A percentile compares a stretch with the other conserved stretches of the same genome.
Conservation (phyloP, 2,888 invertebrate genomes). For the Ganaspis brasiliensis region DNA sequence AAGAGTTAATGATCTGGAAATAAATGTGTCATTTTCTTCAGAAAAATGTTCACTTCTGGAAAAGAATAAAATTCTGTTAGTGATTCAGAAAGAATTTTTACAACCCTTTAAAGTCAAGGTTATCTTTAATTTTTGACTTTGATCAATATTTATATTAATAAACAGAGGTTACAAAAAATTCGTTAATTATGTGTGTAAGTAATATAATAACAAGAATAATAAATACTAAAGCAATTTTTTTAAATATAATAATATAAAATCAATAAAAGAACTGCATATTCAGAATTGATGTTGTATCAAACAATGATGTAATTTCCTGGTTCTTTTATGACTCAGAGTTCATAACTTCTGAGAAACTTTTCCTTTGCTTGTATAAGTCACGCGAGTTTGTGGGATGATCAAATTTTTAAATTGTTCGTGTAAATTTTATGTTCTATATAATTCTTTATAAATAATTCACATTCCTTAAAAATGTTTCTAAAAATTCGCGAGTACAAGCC, state of each 20-base stretch:
- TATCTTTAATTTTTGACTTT: not conserved
- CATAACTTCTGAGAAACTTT: not conserved
- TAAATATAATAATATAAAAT: not conserved
- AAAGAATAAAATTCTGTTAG: not conserved
- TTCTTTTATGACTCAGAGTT: conserved; percentile 26
- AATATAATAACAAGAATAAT: too few relatives aligned
- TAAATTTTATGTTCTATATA: too few relatives aligned
- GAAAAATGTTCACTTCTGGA: not conserved
- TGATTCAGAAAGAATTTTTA: conserved; percentile 4
- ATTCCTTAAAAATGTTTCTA: too few relatives aligned
- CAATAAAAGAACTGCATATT: too few relatives aligned
- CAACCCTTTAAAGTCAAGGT: conserved; percentile 1
- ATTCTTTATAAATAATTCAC: too few relatives aligned
- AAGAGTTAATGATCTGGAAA: too few relatives aligned
- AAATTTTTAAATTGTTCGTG: too few relatives aligned
- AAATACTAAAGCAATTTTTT: not conserved
- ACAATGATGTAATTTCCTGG: not conserved
- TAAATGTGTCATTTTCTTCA: not conserved
- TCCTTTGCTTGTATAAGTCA: conserved; percentile 4
- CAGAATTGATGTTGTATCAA: not conserved
- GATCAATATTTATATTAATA: not conserved
- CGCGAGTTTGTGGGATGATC: not conserved
- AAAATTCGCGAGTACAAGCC: too few relatives aligned
- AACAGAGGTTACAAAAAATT: not conserved
- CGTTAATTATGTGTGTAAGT: too few relatives aligned